Evolutionary conservation across 2,797 vertebrate genomes (phyloP).

Genomic region (Chrosomus eos): DNA sequence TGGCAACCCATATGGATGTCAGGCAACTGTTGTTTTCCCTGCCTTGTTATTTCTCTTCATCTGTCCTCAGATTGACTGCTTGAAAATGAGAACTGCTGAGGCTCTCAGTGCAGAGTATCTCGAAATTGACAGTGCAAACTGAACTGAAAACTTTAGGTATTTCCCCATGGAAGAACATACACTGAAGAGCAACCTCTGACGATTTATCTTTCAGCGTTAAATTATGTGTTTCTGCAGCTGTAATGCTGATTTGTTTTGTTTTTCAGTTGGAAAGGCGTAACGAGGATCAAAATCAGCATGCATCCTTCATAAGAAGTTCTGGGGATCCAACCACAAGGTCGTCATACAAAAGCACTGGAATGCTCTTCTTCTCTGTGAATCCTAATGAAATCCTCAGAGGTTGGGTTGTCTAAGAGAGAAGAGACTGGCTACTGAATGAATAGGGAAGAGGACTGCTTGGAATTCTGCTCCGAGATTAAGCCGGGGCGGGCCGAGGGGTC

Average conservation of each 20-base stretch:
- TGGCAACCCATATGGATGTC: conserved; percentile 43
- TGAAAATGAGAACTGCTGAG: conserved; percentile 9
- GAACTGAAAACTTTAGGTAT: conserved; percentile 16
- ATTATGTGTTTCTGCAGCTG: background rate
- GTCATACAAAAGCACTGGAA: background rate
- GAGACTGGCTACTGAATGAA: conserved; percentile 62
- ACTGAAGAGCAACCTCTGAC: conserved; percentile 1
- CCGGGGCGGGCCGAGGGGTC: background rate
- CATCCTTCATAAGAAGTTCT: conserved; percentile 6
- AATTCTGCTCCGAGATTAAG: conserved; percentile 37
- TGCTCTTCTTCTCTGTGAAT: conserved; percentile 21
- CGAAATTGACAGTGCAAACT: conserved; percentile 24
- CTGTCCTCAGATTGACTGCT: conserved; percentile 47
- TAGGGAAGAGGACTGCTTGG: conserved; percentile 53
- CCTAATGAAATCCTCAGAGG: conserved; percentile 47
- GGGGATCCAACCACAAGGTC: conserved; percentile 20
- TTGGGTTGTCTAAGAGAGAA: conserved; percentile 39
- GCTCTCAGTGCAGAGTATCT: conserved; percentile 6
- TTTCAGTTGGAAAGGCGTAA: background rate
- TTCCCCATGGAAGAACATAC: background rate
- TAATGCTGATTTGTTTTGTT: background rate
- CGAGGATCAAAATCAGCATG: conserved; percentile 4
- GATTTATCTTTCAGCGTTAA: background rate
- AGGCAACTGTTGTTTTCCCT: conserved; percentile 21
- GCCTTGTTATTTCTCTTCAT: conserved; percentile 34